Conservation (phyloP, 1,140 invertebrate genomes). For the Gerris buenoi region DNA sequence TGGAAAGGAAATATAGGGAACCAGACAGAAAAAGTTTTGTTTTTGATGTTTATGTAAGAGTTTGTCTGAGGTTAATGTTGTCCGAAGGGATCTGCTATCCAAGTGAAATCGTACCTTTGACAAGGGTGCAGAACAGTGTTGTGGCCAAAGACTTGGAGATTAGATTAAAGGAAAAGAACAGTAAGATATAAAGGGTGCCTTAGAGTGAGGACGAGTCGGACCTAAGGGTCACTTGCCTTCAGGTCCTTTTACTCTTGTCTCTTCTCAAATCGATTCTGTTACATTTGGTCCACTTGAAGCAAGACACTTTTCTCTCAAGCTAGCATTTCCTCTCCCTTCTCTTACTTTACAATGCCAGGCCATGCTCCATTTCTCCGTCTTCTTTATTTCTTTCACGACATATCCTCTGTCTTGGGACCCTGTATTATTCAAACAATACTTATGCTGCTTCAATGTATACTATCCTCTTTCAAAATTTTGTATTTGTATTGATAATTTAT, state of each 20-base stretch:
- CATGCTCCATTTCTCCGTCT: neutral
- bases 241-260: neutral
- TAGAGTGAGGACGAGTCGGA: neutral
- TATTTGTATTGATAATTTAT: too few relatives aligned
- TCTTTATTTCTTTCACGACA: too few relatives aligned
- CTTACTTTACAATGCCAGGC: neutral
- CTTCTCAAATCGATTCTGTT: neutral
- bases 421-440: too few relatives aligned
- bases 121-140: neutral
- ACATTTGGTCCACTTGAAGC: neutral
- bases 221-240: neutral
- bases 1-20: neutral
- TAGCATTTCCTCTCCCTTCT: neutral
- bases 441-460: too few relatives aligned
- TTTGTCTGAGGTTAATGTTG: neutral
- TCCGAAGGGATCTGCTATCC: neutral
- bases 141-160: neutral
- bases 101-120: neutral
- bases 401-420: too few relatives aligned
- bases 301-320: too few relatives aligned
- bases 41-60: neutral
- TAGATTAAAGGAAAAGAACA: neutral
- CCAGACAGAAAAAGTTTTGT: neutral
- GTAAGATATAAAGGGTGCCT: neutral
- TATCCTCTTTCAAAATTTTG: too few relatives aligned